phyloP scores from a whole-genome alignment of 2,113 vertebrate genomes.

The Oceanodroma tethys region DNA sequence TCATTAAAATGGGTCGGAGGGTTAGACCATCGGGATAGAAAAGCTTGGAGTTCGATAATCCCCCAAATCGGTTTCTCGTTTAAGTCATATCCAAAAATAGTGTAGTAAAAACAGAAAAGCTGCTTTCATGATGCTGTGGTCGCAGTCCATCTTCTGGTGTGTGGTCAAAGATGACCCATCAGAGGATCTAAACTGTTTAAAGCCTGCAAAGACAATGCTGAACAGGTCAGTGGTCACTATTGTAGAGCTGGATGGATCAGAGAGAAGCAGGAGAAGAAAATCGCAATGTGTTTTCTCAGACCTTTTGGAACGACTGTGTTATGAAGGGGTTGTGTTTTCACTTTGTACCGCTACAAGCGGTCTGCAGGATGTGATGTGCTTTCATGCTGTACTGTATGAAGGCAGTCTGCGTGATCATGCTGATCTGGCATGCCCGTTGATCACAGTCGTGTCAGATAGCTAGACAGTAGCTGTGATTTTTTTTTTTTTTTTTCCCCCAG shows the following conservation, averaged over 20 bases:
- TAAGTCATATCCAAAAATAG: not conserved
- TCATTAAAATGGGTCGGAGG: not conserved
- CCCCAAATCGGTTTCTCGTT: not conserved
- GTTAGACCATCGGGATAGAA: not conserved
- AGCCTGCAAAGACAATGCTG: not conserved
- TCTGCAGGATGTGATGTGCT: not conserved
- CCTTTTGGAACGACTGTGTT: not conserved
- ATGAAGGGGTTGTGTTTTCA: not conserved
- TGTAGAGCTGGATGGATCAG: not conserved
- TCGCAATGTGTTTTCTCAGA: not conserved
- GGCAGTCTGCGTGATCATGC: not conserved
- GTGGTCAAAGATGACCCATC: not conserved
- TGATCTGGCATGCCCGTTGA: not conserved
- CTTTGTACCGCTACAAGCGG: fast-evolving
- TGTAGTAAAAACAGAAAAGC: not conserved
- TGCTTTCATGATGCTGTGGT: not conserved
- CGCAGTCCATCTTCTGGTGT: not conserved
- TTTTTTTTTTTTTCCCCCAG: not conserved
- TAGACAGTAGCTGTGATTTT: not conserved
- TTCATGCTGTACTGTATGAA: not conserved
- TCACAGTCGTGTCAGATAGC: not conserved
- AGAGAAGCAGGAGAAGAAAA: not conserved
- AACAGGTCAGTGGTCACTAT: not conserved
- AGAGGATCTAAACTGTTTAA: not conserved
- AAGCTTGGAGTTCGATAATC: not conserved